Conservation (phyloP, 1,140 invertebrate species). For the Drosophila leontia region DNA sequence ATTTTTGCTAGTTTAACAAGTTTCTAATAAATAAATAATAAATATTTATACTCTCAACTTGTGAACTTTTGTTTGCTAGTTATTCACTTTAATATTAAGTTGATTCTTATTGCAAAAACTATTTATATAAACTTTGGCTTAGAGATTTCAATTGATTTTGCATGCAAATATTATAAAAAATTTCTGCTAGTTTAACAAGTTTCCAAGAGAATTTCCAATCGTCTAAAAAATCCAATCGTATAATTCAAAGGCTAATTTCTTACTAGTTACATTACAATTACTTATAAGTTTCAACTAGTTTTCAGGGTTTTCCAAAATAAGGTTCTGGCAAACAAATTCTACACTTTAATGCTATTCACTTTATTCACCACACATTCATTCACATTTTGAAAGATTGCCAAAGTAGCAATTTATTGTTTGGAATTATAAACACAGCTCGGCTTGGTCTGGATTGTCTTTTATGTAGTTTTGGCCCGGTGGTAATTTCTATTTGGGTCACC, state of each 20-base stretch:
- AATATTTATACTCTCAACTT: not conserved
- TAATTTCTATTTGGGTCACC: slow-evolving; percentile 73
- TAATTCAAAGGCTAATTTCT: not conserved
- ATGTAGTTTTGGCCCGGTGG: slow-evolving; percentile 43
- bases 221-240: not conserved
- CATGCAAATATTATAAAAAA: slow-evolving; percentile 1
- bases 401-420: slow-evolving; percentile 18
- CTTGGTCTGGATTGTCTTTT: slow-evolving; percentile 42
- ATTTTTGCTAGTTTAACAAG: not conserved
- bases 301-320: too few species aligned
- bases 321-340: not conserved
- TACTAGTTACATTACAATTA: too few species aligned
- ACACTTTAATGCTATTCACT: not conserved
- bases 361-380: not conserved
- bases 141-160: not conserved
- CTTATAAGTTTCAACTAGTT: not conserved
- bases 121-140: not conserved
- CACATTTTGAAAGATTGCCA: not conserved
- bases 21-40: not conserved
- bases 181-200: too few species aligned
- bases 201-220: not conserved
- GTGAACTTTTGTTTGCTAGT: slow-evolving; percentile 5
- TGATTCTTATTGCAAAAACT: not conserved
- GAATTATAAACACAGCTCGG: slow-evolving; percentile 60
- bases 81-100: not conserved